These are phyloP conservation scores for Mylabris phalerata DNA, from an alignment of 1,140 invertebrate species.

Conservation along the genomic window DNA sequence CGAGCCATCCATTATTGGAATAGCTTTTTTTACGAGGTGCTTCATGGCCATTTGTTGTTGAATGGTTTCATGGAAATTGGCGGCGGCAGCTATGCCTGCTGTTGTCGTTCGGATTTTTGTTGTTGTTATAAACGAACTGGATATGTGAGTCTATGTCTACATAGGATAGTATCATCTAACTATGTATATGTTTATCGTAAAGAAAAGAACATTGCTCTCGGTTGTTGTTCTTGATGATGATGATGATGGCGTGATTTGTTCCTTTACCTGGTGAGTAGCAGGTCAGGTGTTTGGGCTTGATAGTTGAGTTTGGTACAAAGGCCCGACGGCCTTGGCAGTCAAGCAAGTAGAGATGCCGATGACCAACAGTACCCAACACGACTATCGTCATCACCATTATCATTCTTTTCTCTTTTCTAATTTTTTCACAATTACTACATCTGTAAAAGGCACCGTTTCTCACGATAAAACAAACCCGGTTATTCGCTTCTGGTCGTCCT, in stretches of 20 bases:
- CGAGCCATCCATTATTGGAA: too few relatives aligned
- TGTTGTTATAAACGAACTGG: too few relatives aligned
- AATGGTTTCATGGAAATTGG: slow-evolving; percentile 6
- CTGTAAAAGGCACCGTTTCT: too few relatives aligned
- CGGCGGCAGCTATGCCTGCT: neutral
- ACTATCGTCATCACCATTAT: too few relatives aligned
- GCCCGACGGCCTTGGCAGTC: slow-evolving; percentile 19
- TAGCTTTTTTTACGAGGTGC: too few relatives aligned
- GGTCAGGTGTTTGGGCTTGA: slow-evolving; percentile 16
- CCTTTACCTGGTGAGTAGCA: slow-evolving; percentile 15
- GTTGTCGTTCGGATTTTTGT: too few relatives aligned
- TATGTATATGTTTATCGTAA: slow-evolving; percentile 2
- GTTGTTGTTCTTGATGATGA: neutral
- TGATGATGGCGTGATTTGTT: slow-evolving; percentile 11
- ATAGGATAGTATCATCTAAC: neutral
- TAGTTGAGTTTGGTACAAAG: slow-evolving; percentile 15
- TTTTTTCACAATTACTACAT: too few relatives aligned
- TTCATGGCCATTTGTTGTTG: neutral
- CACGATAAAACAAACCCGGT: too few relatives aligned
- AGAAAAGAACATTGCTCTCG: slow-evolving; percentile 10
- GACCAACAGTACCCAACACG: slow-evolving; percentile 10
- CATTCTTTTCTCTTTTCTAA: too few relatives aligned
- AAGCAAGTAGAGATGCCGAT: slow-evolving; percentile 21
- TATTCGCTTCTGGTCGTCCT: too few relatives aligned
- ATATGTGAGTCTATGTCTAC: too few relatives aligned